A percentile compares a stretch with the other conserved stretches of the same genome.
Conservation (phyloP, 2,888 invertebrate genomes). For the Diachrysia chrysitis region DNA sequence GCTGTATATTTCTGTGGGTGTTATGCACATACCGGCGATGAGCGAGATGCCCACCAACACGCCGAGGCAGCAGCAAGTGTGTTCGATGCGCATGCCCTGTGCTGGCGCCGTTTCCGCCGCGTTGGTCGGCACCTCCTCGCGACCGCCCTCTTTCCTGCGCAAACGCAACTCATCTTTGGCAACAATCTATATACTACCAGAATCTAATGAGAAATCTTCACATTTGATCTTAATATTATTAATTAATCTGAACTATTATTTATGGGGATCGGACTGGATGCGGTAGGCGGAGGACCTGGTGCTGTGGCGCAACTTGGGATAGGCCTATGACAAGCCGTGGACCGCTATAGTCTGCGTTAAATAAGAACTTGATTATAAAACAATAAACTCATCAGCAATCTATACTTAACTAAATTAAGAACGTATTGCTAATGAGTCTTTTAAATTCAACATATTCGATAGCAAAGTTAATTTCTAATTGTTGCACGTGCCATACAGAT, state of each 20-base stretch:
- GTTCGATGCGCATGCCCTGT: conserved; percentile 82
- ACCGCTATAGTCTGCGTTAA: too few relatives aligned
- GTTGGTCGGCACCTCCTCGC: conserved; percentile 85
- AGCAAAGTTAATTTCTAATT: conserved; percentile 11
- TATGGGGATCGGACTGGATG: too few relatives aligned
- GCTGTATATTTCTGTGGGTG: background rate
- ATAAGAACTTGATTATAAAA: too few relatives aligned
- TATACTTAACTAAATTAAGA: background rate
- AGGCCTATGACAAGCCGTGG: too few relatives aligned
- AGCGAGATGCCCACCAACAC: conserved; percentile 88
- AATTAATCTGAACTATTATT: too few relatives aligned
- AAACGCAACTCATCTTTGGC: conserved; percentile 40
- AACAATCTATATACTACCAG: conserved; percentile 7
- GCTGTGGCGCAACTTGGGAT: too few relatives aligned
- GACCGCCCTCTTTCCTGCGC: conserved; percentile 86
- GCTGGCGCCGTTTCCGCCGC: conserved; percentile 76
- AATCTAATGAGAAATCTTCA: too few relatives aligned
- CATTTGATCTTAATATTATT: too few relatives aligned
- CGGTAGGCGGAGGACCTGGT: too few relatives aligned
- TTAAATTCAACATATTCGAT: background rate
- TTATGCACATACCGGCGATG: conserved; percentile 83
- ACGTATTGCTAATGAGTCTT: background rate
- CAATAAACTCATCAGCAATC: too few relatives aligned
- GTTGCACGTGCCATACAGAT: conserved; percentile 27
- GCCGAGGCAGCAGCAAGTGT: conserved; percentile 87